Percentiles rank a stretch among this genome's conserved stretches.
These are phyloP conservation scores for Rhynchophorus ferrugineus DNA, from an alignment of 1,140 invertebrate genomes.

Conservation along the genomic window DNA sequence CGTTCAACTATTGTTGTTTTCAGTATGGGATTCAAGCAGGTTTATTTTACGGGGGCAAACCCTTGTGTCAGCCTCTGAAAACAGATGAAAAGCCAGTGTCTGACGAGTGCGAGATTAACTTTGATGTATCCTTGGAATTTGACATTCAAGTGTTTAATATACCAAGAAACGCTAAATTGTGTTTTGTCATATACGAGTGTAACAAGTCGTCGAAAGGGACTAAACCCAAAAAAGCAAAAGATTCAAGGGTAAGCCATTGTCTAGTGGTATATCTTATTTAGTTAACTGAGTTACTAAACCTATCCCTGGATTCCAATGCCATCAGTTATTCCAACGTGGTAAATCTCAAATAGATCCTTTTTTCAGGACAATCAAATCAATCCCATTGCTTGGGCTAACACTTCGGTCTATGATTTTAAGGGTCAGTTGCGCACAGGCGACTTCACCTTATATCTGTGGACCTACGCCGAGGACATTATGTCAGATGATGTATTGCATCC, in stretches of 20 bases:
- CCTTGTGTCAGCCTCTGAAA: not conserved
- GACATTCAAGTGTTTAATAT: not conserved
- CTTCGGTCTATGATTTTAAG: conserved; percentile 90
- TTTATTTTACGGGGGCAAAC: not conserved
- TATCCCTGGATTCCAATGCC: too few species aligned
- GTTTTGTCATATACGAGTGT: not conserved
- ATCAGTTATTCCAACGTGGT: too few species aligned
- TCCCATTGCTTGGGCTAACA: conserved; percentile 89
- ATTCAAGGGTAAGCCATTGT: not conserved
- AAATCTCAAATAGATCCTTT: too few species aligned
- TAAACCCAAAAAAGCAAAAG: not conserved
- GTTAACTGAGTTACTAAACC: conserved; percentile 16
- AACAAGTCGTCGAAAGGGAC: not conserved
- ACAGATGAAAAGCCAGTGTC: not conserved
- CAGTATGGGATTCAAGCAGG: not conserved
- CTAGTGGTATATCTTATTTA: not conserved
- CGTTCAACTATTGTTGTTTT: too few species aligned
- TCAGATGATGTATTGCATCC: conserved; percentile 83
- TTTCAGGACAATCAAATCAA: conserved; percentile 62
- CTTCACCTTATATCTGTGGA: conserved; percentile 87
- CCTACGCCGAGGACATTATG: conserved; percentile 68
- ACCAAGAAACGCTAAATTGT: not conserved
- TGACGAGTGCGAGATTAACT: not conserved
- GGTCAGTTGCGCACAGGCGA: conserved; percentile 74
- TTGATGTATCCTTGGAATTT: not conserved